Percentiles rank a stretch among this genome's conserved stretches.
Conservation (phyloP, 1,140 invertebrate species). For the Mizuhopecten yessoensis region DNA sequence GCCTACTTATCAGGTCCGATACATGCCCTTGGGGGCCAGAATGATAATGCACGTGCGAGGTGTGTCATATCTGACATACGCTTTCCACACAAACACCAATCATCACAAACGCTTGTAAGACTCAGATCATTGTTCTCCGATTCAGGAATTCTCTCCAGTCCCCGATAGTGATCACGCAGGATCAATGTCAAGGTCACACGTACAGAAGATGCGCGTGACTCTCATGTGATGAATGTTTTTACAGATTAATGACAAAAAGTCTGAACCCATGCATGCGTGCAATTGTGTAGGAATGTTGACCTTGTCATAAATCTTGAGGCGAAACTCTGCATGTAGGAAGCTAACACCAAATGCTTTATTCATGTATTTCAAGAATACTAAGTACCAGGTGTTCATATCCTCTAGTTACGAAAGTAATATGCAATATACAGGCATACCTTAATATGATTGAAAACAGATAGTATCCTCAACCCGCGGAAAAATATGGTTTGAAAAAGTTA, state of each 20-base stretch:
- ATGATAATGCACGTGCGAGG: slow-evolving; percentile 37
- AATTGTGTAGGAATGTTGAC: not conserved
- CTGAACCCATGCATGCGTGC: not conserved
- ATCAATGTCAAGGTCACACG: not conserved
- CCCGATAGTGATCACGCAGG: not conserved
- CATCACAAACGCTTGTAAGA: not conserved
- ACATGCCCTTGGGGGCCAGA: slow-evolving; percentile 12
- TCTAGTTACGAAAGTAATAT: too few species aligned
- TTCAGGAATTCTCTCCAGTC: slow-evolving; percentile 5
- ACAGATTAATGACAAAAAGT: not conserved
- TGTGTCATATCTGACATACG: slow-evolving; percentile 33
- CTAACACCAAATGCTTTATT: too few species aligned
- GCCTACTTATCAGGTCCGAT: not conserved
- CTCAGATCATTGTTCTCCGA: slow-evolving; percentile 2
- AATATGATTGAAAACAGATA: too few species aligned
- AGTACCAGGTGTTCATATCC: too few species aligned
- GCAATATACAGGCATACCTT: too few species aligned
- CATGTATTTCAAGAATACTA: too few species aligned
- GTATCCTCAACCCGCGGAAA: too few species aligned
- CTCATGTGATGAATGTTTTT: not conserved
- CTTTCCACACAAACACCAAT: not conserved
- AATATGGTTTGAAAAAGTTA: too few species aligned
- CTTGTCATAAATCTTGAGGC: too few species aligned
- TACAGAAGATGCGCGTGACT: not conserved
- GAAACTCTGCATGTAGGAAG: too few species aligned